Evolutionary conservation across 30 jellyfish, hydroid and myxozoan genomes (phyloP), one percentile per base, ranked within the genome.

Genomic region (Cassiopea xamachana): DNA sequence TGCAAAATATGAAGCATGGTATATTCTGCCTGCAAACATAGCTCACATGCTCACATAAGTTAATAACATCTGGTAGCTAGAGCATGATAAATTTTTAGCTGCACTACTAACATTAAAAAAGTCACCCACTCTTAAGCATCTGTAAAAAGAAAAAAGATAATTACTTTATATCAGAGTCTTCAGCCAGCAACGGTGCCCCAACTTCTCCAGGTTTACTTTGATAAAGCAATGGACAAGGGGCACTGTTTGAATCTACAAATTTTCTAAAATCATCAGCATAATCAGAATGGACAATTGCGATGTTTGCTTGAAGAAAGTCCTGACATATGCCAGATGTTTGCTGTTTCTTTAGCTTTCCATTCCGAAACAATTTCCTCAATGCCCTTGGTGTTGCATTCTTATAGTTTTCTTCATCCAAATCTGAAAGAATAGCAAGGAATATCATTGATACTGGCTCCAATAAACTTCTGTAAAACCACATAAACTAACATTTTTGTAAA

Each of bases 121-220:
- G n/a, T n/a, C n/a, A n/a, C n/a, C n/a, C n/a, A n/a, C n/a, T n/a
- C n/a, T n/a, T n/a, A n/a, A n/a, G n/a, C n/a, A n/a, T n/a, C n/a
- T n/a, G n/a, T n/a, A n/a, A n/a, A n/a, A n/a, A n/a, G n/a, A n/a
- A n/a, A n/a, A n/a, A n/a, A n/a, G n/a, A n/a, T n/a, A 51, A 1
- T 16, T 87, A 94, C 98, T 97, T 90, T 15, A 94, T 90, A 71
- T 94, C 98, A 45, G 97, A 90, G 4, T 67, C 90, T 16, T 90
- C 48, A 73, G 97, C 98, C 77, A 94, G 51, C 15, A 74, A 60
- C 39, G 95, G 91, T 1, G 94, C 97, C 39, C 73, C 93, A 50
- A 73, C 91, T 82, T 94, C 97, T 3, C 98, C 98, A 86, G 79
- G 91, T 81, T 90, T 69, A 84, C 98, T 94, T 69, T 85, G 89